Base-by-base conservation (phyloP, 2,888 invertebrate genomes). In the Polyploca ridens region DNA sequence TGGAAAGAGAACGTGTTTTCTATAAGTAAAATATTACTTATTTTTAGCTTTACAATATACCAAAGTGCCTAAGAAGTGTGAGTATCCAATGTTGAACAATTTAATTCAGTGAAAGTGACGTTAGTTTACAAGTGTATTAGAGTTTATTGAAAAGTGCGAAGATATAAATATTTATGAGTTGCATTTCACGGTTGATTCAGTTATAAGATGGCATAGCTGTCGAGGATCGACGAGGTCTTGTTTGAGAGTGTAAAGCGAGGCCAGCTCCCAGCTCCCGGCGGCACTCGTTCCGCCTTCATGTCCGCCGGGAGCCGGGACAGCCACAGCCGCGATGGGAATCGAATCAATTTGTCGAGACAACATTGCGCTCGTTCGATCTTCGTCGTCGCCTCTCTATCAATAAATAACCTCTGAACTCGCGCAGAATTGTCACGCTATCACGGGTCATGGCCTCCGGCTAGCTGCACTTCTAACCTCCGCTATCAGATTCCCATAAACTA, bases 291-390 rank as follows among this genome's bases (percentile, higher is more conserved):
- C 71, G 73, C 75, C 72, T 69, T 65, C 66, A 69, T 67, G 67
- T 77, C 81, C 83, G 70, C 69, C 63, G 81, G 81, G 80, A 66
- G 69, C 66, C 64, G 72, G 71, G 79, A 81, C 74, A 74, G 71
- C 82, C 81, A 83, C 83, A 86, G 83, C 82, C 81, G 85, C 85
- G 71, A 72, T 74, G 85, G 89, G 89, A 90, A 88, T 86, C 82
- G 82, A 90, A 90, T 90, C 90, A 91, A 91, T 90, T 90, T 90
- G 88, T 86, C 85, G 86, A 75, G 82, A 84, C 84, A 85, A 89
- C 87, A 84, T 86, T 81, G 83, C 77, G 78, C 82, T 76, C 79
- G 78, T 81, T 84, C 82, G 69, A 82, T 86, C 82, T 86, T 78
- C 82, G 78, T 83, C 41, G 41, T 76, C 78, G 73, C 82, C 76